Evolutionary conservation across 1,140 invertebrate species (phyloP), one percentile per base, ranked within the genome.

Genomic region (Rhagoletis pomonella): DNA sequence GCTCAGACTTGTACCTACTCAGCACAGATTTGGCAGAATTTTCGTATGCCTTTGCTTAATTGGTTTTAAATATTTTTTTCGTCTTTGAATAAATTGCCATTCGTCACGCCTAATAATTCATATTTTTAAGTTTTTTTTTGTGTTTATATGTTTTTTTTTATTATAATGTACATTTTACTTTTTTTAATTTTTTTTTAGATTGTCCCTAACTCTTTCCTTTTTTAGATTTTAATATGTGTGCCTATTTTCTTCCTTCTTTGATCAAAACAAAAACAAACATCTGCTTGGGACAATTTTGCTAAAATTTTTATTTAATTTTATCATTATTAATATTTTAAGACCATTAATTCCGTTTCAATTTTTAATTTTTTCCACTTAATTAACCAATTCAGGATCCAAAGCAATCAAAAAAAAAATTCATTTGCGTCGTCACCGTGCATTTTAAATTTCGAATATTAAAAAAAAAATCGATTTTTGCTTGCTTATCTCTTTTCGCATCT

Each of bases 341-440:
- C 42, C 67, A 73, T 42, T 67, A 67, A 73, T 73, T 73, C 44
- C 44, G 4, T 17, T 42, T 2, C 14, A 47, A 55, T 3, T 55
- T 55, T 55, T 7, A 55, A 2, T 55, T 81, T 55, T 81, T 58
- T 58, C 47, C 73, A 81, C 73, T 81, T 81, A 81, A 81, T 81
- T 29, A 81, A 81, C 73, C 73, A 81, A 81, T 55, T 81, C n/a
- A 39, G 3, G n/a, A 47, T 4, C 2, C 19, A 29, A 50, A 81
- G 10, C n/a, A 9, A 29, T 29, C 29, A 50, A 9, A 81, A 55
- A 9, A 69, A 81, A 3, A 81, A 29, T 3, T 12, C 73, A 55
- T 81, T 81, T 12, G 39, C 19, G 19, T 19, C 3, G 39, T n/a
- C 42, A 14, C 12, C 39, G 42, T 42, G 67, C 39, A n/a, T 44